Evolutionary conservation across 2,888 invertebrate species (phyloP).

Genomic region (Tiphia femorata): DNA sequence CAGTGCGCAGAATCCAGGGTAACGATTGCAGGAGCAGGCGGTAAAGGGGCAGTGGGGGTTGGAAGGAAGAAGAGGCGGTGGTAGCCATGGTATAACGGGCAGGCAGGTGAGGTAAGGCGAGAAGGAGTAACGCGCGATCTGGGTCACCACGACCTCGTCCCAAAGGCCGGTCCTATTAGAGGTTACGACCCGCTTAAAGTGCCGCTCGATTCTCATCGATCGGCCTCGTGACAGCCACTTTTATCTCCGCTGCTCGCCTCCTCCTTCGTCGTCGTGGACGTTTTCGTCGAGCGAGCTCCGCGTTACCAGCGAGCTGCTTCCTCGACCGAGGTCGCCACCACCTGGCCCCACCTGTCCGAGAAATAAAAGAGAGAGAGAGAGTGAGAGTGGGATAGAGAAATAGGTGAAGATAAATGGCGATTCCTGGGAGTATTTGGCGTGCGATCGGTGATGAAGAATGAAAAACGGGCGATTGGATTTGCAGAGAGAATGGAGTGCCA

Average conservation of each 20-base stretch:
- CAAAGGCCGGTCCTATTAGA: slow-evolving; percentile 59
- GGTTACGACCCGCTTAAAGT: slow-evolving; percentile 63
- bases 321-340: too few relatives aligned
- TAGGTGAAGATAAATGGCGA: too few relatives aligned
- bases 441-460: too few relatives aligned
- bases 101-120: slow-evolving; percentile 59
- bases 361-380: too few relatives aligned
- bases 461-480: too few relatives aligned
- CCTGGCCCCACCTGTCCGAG: too few relatives aligned
- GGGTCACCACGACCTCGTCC: slow-evolving; percentile 63
- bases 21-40: slow-evolving; percentile 64
- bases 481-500: too few relatives aligned
- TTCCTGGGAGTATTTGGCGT: too few relatives aligned
- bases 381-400: too few relatives aligned
- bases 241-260: slow-evolving; percentile 17
- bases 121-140: slow-evolving; percentile 58
- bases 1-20: slow-evolving; percentile 67
- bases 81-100: slow-evolving; percentile 46
- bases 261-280: too few relatives aligned
- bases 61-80: slow-evolving; percentile 27
- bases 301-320: too few relatives aligned
- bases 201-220: slow-evolving; percentile 55
- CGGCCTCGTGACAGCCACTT: slow-evolving; percentile 28
- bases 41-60: background rate
- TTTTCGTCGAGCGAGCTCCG: background rate